Evolutionary conservation across 2,888 invertebrate genomes (phyloP).

Genomic region (Isoperla grammatica): DNA sequence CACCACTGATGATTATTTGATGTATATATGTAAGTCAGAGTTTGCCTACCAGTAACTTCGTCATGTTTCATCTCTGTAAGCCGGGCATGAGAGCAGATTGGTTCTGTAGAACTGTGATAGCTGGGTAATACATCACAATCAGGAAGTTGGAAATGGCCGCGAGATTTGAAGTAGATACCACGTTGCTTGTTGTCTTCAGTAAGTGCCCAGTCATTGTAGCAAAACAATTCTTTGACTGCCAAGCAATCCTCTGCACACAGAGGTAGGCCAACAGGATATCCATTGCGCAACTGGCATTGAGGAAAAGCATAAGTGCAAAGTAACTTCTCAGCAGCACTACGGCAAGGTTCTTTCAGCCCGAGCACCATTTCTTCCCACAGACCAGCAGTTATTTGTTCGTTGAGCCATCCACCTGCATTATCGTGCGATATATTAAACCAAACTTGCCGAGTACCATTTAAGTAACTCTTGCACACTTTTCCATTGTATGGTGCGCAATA

Average conservation of each 20-base stretch:
- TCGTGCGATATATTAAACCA: constrained; percentile 68
- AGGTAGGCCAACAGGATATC: constrained; percentile 65
- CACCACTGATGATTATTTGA: not conserved
- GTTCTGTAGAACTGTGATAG: constrained; percentile 55
- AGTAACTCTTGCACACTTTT: constrained; percentile 64
- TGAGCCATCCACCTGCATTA: constrained; percentile 64
- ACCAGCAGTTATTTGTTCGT: constrained; percentile 76
- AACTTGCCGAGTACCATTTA: constrained; percentile 57
- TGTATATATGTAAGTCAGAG: not conserved
- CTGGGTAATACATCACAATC: constrained; percentile 77
- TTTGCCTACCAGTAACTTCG: constrained; percentile 70
- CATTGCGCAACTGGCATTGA: constrained; percentile 63
- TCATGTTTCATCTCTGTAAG: constrained; percentile 75
- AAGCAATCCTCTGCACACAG: constrained; percentile 91
- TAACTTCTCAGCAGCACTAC: constrained; percentile 66
- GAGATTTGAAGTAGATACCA: constrained; percentile 69
- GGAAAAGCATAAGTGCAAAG: constrained; percentile 59
- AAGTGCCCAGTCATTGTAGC: constrained; percentile 89
- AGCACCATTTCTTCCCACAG: constrained; percentile 84
- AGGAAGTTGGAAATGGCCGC: constrained; percentile 84
- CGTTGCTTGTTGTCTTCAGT: constrained; percentile 82
- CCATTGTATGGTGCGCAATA: constrained; percentile 87
- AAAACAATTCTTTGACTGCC: constrained; percentile 84
- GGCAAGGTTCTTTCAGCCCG: constrained; percentile 74
- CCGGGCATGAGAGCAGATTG: constrained; percentile 76